Evolutionary conservation across 2,888 invertebrate genomes (phyloP), one percentile per base, ranked within the genome.

Genomic region (Laspeyria flexula): DNA sequence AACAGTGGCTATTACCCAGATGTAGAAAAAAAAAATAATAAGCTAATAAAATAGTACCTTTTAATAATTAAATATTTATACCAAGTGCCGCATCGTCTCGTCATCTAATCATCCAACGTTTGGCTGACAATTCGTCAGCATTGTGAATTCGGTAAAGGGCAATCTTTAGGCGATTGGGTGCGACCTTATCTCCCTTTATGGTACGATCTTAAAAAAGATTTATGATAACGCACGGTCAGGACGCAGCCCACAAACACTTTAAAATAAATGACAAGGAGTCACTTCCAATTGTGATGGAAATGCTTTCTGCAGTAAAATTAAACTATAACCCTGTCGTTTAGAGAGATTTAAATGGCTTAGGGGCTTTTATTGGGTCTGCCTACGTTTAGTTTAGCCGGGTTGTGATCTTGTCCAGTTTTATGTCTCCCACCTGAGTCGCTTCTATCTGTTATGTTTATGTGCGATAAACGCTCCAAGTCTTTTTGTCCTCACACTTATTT

Each of bases 301-400:
- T 89, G 86, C 86, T 90, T 87, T 90, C 88, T 90, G 91, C 90
- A 91, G 90, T 92, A 90, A 91, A 92, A 91, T 90, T 90, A 91
- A 90, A 92, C 90, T 87, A 91, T 91, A 91, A 90, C 86, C 79
- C 85, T 76, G 86, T 83, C 90, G 88, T 90, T 91, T 89, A 88
- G 89, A 81, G 86, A 84, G 87, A 87, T 90, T 90, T 90, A 89
- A 91, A 86, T 86, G 83, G 88, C 82, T 87, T 83, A 88, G 82
- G 71, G 66, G 56, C 65, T 86, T 90, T 91, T 90, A 90, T 90
- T 84, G 86, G 81, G 65, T 74, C 82, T 79, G 72, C 79, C 81
- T 85, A 82, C 82, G 82, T 81, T 75, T 74, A 77, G 79, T 75
- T 81, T 60, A 60, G 67, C 56, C 55, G 57, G 77, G 71, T 77